phyloP scores from a whole-genome alignment of 2,113 vertebrate species.

The Gopherus flavomarginatus region DNA sequence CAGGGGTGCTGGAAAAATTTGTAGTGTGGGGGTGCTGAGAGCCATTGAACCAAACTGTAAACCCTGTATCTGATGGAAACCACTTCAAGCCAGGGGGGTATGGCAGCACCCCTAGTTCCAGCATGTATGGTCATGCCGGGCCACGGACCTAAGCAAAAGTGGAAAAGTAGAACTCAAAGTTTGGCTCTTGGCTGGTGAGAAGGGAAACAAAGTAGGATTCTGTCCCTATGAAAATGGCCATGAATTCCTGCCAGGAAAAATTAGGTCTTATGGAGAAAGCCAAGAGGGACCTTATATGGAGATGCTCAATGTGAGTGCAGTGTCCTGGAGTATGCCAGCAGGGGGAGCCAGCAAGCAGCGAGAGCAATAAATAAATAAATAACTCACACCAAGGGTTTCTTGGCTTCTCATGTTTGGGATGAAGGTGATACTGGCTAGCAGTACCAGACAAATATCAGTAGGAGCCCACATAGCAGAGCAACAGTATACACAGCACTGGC shows the following conservation, averaged over 20 bases:
- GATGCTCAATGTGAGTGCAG: background rate
- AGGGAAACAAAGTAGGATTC: background rate
- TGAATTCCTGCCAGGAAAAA: background rate
- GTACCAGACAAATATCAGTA: background rate
- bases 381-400: background rate
- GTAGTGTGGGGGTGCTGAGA: too few species aligned
- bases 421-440: background rate
- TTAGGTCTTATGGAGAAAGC: background rate
- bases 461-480: background rate
- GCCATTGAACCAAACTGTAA: too few species aligned
- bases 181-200: background rate
- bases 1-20: too few species aligned
- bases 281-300: background rate
- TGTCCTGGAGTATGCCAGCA: background rate
- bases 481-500: background rate
- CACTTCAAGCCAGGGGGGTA: too few species aligned
- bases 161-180: background rate
- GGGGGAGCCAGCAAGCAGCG: background rate
- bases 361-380: background rate
- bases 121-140: background rate
- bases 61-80: too few species aligned
- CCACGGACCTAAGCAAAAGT: background rate
- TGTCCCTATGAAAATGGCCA: background rate
- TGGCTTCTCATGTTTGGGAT: background rate
- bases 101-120: too few species aligned